Conservation (phyloP, 2,888 invertebrate species). For the Agrotis segetum region DNA sequence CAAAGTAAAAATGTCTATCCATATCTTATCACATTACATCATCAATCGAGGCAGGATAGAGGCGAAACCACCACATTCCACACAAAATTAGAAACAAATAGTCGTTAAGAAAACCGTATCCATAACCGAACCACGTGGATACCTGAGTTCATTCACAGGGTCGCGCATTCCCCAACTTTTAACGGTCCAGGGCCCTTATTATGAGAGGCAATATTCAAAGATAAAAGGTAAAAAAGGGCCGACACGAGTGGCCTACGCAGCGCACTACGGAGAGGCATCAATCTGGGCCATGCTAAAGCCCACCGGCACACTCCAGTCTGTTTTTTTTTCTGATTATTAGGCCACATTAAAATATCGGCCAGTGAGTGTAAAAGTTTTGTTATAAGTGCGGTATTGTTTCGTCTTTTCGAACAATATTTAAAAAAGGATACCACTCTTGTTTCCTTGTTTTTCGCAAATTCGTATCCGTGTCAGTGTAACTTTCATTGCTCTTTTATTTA, state of each 20-base stretch:
- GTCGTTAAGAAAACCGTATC: conserved; percentile 66
- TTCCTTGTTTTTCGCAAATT: not conserved
- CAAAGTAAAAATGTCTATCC: not conserved
- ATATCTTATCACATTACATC: not conserved
- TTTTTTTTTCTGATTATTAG: conserved; percentile 89
- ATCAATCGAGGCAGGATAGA: conserved; percentile 18
- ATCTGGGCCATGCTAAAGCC: conserved; percentile 88
- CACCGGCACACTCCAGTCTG: conserved; percentile 81
- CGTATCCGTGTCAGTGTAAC: not conserved
- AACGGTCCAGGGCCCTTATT: conserved; percentile 85
- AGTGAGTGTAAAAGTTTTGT: conserved; percentile 76
- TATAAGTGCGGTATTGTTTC: conserved; percentile 22
- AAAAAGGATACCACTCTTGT: not conserved
- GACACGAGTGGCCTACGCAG: conserved; percentile 78
- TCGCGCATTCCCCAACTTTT: conserved; percentile 76
- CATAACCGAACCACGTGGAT: conserved; percentile 75
- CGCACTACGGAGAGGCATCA: conserved; percentile 77
- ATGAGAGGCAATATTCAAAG: conserved; percentile 87
- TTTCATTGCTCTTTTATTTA: too few relatives aligned
- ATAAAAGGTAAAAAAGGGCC: conserved; percentile 82
- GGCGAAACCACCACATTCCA: conserved; percentile 37
- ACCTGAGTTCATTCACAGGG: conserved; percentile 82
- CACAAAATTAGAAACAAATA: conserved; percentile 60
- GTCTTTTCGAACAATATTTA: too few relatives aligned
- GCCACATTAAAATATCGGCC: conserved; percentile 88